Conservation (phyloP, 2,113 vertebrate species). For the Genyomyrus donnyi region DNA sequence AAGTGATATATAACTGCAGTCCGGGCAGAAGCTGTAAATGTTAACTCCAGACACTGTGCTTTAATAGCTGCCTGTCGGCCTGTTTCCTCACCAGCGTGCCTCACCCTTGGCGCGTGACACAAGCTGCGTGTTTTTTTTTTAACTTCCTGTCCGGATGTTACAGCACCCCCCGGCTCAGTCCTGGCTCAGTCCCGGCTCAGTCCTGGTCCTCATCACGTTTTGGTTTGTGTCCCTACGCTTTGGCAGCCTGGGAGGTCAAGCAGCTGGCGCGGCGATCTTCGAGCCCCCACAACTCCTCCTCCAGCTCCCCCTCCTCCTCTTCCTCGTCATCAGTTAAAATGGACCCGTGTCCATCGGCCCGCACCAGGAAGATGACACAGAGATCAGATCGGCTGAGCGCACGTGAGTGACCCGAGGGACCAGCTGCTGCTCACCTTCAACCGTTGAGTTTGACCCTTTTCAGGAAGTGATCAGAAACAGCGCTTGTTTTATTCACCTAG, state of each 20-base stretch:
- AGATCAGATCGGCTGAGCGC: constrained; percentile 78
- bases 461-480: neutral
- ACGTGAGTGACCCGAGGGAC: constrained; percentile 60
- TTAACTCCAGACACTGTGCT: neutral
- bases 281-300: constrained; percentile 65
- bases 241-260: constrained; percentile 68
- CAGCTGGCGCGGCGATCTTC: constrained; percentile 52
- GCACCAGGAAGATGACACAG: constrained; percentile 78
- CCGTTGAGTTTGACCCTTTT: neutral
- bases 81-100: neutral
- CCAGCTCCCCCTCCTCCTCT: constrained; percentile 57
- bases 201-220: neutral
- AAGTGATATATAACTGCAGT: neutral
- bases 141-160: neutral
- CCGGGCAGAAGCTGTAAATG: neutral
- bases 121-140: neutral
- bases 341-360: constrained; percentile 64
- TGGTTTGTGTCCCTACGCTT: neutral
- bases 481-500: neutral
- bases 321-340: constrained; percentile 64
- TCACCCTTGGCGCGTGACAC: neutral
- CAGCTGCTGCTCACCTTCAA: neutral
- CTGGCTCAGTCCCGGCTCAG: neutral
- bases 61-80: neutral
- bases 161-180: neutral